Evolutionary conservation across 2,888 invertebrate genomes (phyloP), one percentile per base, ranked within the genome.

Genomic region (Stenichneumon culpator): DNA sequence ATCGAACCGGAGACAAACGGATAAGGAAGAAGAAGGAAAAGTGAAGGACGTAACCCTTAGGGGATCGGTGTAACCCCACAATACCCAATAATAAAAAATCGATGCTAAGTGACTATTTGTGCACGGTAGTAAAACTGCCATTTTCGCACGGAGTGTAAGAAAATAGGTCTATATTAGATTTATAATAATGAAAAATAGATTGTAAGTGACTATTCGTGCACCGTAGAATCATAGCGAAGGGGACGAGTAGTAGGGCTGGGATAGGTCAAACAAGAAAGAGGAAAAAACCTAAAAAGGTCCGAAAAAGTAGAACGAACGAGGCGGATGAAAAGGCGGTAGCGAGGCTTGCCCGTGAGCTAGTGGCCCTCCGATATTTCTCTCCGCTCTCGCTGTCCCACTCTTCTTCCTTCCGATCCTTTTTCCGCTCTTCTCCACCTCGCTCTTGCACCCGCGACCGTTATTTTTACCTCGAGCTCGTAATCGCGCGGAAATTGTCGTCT

Each of bases 401-500:
- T 72, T 36, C 50, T 25, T 74, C 52, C 65, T 75, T 68, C 19
- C 52, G 50, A 47, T 52, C 39, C 32, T 75, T 65, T 19, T n/a
- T 25, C 4, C 4, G 32, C 28, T n/a, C 14, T 28, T 32, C 14
- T 16, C 60, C 28, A 32, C 47, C 50, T 28, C 11, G 0, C 44
- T 36, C 25, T 60, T 36, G 28, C 50, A 5, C 50, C 52, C 65
- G n/a, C 36, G 36, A 52, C 65, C 32, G 65, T 77, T 77, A 77
- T 67, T 77, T 77, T 65, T 52, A 36, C 67, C 54, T 11, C 67
- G 67, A 52, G 52, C 36, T 77, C 67, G 54, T 67, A 67, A 77
- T 67, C 67, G 67, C 47, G 39, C 52, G 77, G 54, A 77, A 77
- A 77, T 77, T 52, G 52, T 77, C 77, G 77, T 52, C 77, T 16